phyloP scores from a whole-genome alignment of 2,113 vertebrate genomes.

The Chiloscyllium plagiosum region DNA sequence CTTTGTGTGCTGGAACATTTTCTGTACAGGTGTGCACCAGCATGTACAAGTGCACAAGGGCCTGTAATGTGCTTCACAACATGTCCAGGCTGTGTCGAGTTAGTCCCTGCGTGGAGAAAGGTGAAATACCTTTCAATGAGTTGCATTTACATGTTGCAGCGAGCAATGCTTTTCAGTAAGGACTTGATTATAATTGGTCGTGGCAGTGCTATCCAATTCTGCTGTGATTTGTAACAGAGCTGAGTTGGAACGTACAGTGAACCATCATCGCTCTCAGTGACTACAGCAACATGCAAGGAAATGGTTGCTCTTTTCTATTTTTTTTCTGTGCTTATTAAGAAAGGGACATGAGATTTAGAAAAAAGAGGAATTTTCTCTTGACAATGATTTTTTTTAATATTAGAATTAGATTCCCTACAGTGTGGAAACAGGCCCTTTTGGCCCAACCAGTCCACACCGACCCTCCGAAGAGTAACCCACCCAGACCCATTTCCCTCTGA shows the following conservation, averaged over 20 bases:
- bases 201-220: neutral
- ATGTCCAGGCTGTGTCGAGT: neutral
- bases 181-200: constrained; percentile 16
- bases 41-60: neutral
- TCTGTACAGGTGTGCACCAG: neutral
- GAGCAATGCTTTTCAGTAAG: neutral
- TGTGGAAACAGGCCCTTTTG: no score
- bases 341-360: neutral
- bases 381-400: neutral
- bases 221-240: neutral
- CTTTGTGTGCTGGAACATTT: neutral
- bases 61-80: neutral
- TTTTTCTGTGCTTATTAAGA: neutral
- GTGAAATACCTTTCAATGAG: neutral
- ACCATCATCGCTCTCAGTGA: neutral
- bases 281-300: neutral
- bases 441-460: no score
- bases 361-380: neutral
- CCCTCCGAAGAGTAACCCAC: no score
- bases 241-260: neutral
- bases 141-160: neutral
- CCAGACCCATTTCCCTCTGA: no score
- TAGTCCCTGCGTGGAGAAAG: neutral
- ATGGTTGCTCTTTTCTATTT: neutral
- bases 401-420: no score